Base-by-base conservation (phyloP, 1,140 invertebrate species). In the Drosophila kepulauana region DNA sequence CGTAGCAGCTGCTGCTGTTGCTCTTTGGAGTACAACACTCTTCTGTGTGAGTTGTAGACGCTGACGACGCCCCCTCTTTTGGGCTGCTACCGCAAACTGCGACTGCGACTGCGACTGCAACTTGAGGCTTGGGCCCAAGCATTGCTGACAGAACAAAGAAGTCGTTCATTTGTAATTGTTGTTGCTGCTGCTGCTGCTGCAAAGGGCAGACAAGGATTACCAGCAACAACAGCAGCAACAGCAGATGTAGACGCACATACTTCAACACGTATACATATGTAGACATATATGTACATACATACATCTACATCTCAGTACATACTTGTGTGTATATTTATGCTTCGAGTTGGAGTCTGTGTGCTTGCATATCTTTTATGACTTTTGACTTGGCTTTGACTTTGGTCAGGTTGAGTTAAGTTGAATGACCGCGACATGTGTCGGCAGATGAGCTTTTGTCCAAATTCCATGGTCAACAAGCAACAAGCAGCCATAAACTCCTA, bases 161-260 rank as follows among this genome's bases (percentile, higher is more conserved):
- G 82, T 91, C 82, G 84, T 91, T 88, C 89, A 91, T 91, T 91
- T 91, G 88, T 91, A 89, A 91, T 91, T 91, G 81, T 85, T 91
- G 81, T 87, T 74, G 66, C 61, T 58, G 65, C 54, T 52, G 71
- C 52, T 80, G 63, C 68, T 74, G 76, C 56, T 77, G 82, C 82
- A 87, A 87, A 88, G 67, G 66, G 45, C 77, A 78, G 62, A 71
- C 62, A 77, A 88, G 80, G 79, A 87, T 82, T 88, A 78, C 76
- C 63, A 75, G 43, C 65, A 66, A 3, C 11, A 52, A 46, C 30
- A 54, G 51, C 51, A 51, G 43, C 65, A 66, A 3, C 11, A 52
- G 33, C 30, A 58, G 61, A 41, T 30, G 51, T 33, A 67, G 68
- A 82, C 80, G 76, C 81, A 82, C 66, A 82, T 70, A 64, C 66